Conservation (phyloP, 1,140 invertebrate genomes). For the Temnothorax curvispinosus region DNA sequence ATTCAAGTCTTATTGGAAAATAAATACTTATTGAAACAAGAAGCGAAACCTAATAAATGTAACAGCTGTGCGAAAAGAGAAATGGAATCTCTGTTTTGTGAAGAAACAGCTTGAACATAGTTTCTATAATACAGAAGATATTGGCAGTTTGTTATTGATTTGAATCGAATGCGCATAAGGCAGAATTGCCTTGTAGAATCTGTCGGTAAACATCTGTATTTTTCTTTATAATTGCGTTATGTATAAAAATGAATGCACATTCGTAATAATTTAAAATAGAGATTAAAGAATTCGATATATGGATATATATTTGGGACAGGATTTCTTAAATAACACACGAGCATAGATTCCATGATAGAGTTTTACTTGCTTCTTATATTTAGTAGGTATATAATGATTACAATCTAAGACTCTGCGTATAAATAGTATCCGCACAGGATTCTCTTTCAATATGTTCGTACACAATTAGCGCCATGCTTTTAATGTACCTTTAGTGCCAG, state of each 20-base stretch:
- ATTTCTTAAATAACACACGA: conserved; percentile 22
- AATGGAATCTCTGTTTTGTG: not conserved
- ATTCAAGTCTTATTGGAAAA: conserved; percentile 50
- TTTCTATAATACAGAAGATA: not conserved
- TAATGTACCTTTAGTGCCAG: conserved; percentile 58
- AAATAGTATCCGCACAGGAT: conserved; percentile 72
- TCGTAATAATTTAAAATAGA: not conserved
- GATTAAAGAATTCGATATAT: not conserved
- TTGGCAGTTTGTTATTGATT: conserved; percentile 4
- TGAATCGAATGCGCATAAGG: not conserved
- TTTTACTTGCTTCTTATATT: conserved; percentile 71
- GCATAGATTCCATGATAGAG: conserved; percentile 41
- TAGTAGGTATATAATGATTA: conserved; percentile 75
- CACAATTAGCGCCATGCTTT: conserved; percentile 68
- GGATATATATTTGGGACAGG: not conserved
- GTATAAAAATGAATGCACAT: not conserved
- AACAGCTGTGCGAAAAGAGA: not conserved
- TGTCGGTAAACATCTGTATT: not conserved
- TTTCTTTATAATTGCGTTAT: not conserved
- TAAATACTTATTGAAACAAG: not conserved
- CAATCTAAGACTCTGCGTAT: conserved; percentile 76
- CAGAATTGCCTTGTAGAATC: not conserved
- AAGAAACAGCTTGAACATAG: not conserved
- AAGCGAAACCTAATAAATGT: not conserved
- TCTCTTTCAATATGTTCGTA: conserved; percentile 55